These are phyloP conservation scores for Chrysaora quinquecirrha DNA, from an alignment of 30 jellyfish, hydroid and myxozoan genomes.

Conservation along the genomic window DNA sequence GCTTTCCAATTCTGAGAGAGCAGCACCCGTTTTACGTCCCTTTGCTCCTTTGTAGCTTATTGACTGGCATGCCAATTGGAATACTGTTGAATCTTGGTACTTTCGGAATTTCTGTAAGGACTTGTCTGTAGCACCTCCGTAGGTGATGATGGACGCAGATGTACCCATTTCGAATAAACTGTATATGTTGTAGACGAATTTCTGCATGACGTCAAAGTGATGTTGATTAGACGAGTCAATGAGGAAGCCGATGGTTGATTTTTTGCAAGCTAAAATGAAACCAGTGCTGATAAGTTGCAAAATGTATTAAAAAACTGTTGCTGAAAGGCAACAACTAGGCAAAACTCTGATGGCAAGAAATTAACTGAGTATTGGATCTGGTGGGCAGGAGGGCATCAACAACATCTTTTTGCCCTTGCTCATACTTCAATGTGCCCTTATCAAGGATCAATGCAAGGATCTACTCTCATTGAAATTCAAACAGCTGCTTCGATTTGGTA, in stretches of 20 bases:
- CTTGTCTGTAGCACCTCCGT: conserved; percentile 81
- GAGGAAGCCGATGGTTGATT: conserved; percentile 83
- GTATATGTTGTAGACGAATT: conserved; percentile 80
- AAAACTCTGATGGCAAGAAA: too few relatives aligned
- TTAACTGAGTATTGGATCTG: too few relatives aligned
- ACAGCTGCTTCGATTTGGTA: too few relatives aligned
- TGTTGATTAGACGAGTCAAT: conserved; percentile 92
- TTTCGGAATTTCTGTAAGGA: conserved; percentile 70
- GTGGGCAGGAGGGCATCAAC: too few relatives aligned
- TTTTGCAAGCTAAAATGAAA: conserved; percentile 71
- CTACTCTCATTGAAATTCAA: too few relatives aligned
- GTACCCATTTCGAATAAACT: conserved; percentile 85
- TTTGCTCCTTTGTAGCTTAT: conserved; percentile 74
- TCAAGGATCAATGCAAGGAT: too few relatives aligned
- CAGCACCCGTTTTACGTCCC: conserved; percentile 97
- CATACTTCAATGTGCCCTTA: too few relatives aligned
- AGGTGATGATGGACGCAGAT: conserved; percentile 81
- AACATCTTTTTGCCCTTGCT: too few relatives aligned
- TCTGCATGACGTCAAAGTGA: conserved; percentile 94
- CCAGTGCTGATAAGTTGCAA: too few relatives aligned
- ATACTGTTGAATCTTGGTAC: conserved; percentile 85
- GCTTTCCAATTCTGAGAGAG: conserved; percentile 70
- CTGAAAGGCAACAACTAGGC: too few relatives aligned
- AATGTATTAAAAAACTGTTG: too few relatives aligned
- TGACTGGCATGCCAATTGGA: conserved; percentile 91